These are phyloP conservation scores for Meda fulgida DNA, from an alignment of 2,797 vertebrate species.

Conservation along the genomic window DNA sequence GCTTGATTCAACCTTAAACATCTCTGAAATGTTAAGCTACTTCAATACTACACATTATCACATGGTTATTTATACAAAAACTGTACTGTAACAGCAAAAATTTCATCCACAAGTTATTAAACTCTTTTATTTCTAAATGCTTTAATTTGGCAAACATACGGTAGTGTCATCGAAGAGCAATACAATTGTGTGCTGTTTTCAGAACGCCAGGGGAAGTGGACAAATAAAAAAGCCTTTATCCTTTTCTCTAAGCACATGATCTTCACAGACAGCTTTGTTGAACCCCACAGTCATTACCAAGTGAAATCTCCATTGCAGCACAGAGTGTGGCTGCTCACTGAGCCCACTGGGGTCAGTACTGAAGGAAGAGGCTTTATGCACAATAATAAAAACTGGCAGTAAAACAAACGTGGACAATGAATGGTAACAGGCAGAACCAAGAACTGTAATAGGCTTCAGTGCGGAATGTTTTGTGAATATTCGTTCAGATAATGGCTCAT, in stretches of 20 bases:
- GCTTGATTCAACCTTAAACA: background rate
- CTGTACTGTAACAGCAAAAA: background rate
- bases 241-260: conserved; percentile 49
- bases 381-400: conserved; percentile 7
- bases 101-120: background rate
- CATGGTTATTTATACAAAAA: background rate
- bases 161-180: conserved; percentile 30
- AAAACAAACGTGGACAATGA: conserved; percentile 13
- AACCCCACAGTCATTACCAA: conserved; percentile 45
- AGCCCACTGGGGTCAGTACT: background rate
- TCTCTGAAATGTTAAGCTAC: background rate
- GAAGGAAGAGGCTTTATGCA: conserved; percentile 19
- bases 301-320: conserved; percentile 32
- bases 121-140: background rate
- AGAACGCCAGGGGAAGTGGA: conserved; percentile 38
- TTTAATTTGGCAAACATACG: conserved; percentile 19
- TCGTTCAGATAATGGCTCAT: conserved; percentile 3
- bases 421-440: conserved; percentile 5
- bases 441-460: background rate
- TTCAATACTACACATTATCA: background rate
- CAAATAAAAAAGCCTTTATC: conserved; percentile 58
- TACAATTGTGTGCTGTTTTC: conserved; percentile 49
- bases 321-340: background rate
- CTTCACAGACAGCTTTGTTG: conserved; percentile 43
- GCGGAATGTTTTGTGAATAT: background rate